Evolutionary conservation across 2,113 vertebrate species (phyloP), one percentile per base, ranked within the genome.

Genomic region (Brachyhypopomus gauderio): DNA sequence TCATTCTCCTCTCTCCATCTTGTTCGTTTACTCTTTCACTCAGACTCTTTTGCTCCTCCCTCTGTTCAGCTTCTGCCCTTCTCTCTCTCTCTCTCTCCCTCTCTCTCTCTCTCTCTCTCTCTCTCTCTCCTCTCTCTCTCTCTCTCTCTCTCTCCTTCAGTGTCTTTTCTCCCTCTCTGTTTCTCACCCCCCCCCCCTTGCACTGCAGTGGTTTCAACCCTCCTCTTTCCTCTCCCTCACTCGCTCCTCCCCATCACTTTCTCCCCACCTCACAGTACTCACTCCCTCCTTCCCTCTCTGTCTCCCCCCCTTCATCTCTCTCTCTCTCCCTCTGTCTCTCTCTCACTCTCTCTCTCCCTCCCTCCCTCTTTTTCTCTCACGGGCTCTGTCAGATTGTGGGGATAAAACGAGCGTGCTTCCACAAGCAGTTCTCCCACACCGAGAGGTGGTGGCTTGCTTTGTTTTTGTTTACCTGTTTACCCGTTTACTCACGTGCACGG

Each of bases 171-270:
- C 23, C 62, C 19, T 60, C 56, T 34, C 67, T 55, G 34, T 67
- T 52, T 75, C 12, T 16, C 66, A 67, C 62, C 38, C 55, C 64
- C 36, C 56, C 25, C 48, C 38, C 59, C 8, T 27, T 14, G 14
- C 75, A 77, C 75, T 85, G 86, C 86, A 85, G 77, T 73, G 75
- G 75, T 84, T 75, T 73, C n/a, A 52, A 63, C 60, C 70, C 25
- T 34, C 27, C 58, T 84, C 73, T 82, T 73, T 84, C 72, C 67
- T 75, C 74, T 72, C 72, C 63, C 67, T 63, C 79, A 67, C 79
- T 80, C 62, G 81, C 73, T 66, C 81, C 84, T 85, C 81, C 80
- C 75, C 80, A 63, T 71, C 82, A 74, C 59, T 78, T 76, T 66
- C 75, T 82, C 81, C 80, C 69, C 38, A 59, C 76, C 74, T 73